Conservation (phyloP, 2,113 vertebrate species). For the Paedocypris sp. region DNA sequence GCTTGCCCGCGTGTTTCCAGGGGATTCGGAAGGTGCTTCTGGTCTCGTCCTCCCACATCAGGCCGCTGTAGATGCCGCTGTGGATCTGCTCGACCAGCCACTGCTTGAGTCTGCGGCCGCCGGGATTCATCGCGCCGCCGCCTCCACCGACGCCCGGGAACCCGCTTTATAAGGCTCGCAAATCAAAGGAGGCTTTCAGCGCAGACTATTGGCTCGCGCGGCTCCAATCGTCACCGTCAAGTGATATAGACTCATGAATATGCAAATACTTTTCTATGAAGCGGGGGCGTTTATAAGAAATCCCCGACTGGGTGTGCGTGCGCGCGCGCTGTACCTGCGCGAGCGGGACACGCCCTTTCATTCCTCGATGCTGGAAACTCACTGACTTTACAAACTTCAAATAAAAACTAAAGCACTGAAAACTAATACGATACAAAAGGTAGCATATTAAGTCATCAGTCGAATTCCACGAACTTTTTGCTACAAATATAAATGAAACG, state of each 20-base stretch:
- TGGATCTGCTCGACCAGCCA: conserved; percentile 96
- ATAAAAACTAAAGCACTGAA: too few species aligned
- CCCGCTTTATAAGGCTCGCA: conserved; percentile 6
- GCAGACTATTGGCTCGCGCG: conserved; percentile 23
- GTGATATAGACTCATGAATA: conserved; percentile 13
- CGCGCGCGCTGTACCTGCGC: neutral
- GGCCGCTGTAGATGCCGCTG: conserved; percentile 74
- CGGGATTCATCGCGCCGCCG: conserved; percentile 60
- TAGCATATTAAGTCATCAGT: too few species aligned
- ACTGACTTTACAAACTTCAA: too few species aligned
- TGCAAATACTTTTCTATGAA: conserved; percentile 60
- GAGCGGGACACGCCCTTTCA: too few species aligned
- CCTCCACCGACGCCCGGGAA: too few species aligned
- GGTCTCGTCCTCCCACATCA: conserved; percentile 86
- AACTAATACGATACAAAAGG: too few species aligned
- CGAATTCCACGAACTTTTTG: too few species aligned
- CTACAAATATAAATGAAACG: too few species aligned
- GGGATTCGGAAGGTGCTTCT: conserved; percentile 92
- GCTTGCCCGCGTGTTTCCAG: conserved; percentile 95
- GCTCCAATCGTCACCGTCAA: conserved; percentile 41
- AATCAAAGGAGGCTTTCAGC: conserved; percentile 37
- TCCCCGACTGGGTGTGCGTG: conserved; percentile 17
- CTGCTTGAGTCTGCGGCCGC: conserved; percentile 81
- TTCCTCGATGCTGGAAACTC: too few species aligned
- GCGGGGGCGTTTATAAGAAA: conserved; percentile 74